Percentiles rank a stretch among this genome's conserved stretches.
Evolutionary conservation across 2,113 vertebrate genomes (phyloP).

Genomic region (Mohoua ochrocephala): DNA sequence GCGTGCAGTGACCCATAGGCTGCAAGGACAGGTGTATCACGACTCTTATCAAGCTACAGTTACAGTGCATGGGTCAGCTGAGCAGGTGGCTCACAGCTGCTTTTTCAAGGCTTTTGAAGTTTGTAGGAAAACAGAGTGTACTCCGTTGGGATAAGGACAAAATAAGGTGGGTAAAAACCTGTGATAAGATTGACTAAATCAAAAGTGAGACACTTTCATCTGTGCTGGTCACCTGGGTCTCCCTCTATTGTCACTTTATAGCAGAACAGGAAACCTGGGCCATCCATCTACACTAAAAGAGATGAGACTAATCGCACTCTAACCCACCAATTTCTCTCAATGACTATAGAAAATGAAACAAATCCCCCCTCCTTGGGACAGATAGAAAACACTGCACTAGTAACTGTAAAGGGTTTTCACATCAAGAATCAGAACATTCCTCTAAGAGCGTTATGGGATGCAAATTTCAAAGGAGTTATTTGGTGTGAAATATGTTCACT

Average conservation of each 20-base stretch:
- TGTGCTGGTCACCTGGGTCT: background rate
- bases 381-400: background rate
- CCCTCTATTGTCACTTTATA: background rate
- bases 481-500: background rate
- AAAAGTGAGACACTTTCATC: background rate
- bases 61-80: background rate
- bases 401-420: background rate
- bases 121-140: background rate
- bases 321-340: background rate
- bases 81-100: background rate
- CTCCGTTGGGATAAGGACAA: background rate
- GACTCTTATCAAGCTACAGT: background rate
- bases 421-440: background rate
- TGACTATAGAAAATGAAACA: background rate
- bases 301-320: background rate
- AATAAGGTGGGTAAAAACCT: background rate
- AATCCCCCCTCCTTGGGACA: background rate
- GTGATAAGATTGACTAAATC: background rate
- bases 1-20: background rate
- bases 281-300: background rate
- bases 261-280: background rate
- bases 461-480: background rate
- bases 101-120: background rate
- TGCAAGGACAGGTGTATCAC: background rate
- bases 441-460: background rate